A percentile compares a stretch with the other conserved stretches of the same genome.
Evolutionary conservation across 2,888 invertebrate species (phyloP).

Genomic region (Patella depressa): DNA sequence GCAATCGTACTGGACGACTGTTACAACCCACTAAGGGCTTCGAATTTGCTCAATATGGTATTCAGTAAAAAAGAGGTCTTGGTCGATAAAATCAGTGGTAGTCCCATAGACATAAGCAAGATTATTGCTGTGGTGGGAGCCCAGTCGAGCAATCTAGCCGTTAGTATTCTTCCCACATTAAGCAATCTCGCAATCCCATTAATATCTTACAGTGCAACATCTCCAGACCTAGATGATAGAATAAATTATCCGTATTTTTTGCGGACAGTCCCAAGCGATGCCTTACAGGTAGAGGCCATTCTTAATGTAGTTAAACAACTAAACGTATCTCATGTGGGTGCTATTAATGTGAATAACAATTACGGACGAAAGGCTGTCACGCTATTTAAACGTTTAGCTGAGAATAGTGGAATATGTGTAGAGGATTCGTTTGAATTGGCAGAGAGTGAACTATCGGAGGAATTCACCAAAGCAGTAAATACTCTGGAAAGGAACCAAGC

Average conservation of each 20-base stretch:
- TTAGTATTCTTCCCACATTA: constrained; percentile 9
- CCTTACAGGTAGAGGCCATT: constrained; percentile 30
- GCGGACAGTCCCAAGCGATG: constrained; percentile 34
- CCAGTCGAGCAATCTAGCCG: constrained; percentile 58
- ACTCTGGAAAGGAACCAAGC: constrained; percentile 21
- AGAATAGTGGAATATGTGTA: constrained; percentile 52
- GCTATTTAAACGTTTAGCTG: constrained; percentile 42
- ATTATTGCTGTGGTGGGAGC: constrained; percentile 73
- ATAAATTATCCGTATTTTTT: constrained; percentile 33
- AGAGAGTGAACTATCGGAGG: constrained; percentile 27
- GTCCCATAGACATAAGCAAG: constrained; percentile 14
- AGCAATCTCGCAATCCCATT: constrained; percentile 23
- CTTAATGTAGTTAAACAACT: constrained; percentile 27
- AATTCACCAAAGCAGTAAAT: constrained; percentile 24
- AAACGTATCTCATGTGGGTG: constrained; percentile 48
- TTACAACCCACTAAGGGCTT: constrained; percentile 18
- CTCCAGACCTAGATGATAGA: constrained; percentile 28
- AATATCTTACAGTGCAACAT: constrained; percentile 34
- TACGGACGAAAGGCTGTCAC: constrained; percentile 53
- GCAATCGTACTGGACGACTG: constrained; percentile 37
- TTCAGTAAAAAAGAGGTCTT: constrained; percentile 16
- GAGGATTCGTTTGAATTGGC: constrained; percentile 37
- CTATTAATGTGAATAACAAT: constrained; percentile 50
- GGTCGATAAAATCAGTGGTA: background rate
- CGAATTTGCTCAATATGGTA: background rate